Conservation (phyloP, 64 coral and sea anemone genomes). For the Stichodactyla mertensii region DNA sequence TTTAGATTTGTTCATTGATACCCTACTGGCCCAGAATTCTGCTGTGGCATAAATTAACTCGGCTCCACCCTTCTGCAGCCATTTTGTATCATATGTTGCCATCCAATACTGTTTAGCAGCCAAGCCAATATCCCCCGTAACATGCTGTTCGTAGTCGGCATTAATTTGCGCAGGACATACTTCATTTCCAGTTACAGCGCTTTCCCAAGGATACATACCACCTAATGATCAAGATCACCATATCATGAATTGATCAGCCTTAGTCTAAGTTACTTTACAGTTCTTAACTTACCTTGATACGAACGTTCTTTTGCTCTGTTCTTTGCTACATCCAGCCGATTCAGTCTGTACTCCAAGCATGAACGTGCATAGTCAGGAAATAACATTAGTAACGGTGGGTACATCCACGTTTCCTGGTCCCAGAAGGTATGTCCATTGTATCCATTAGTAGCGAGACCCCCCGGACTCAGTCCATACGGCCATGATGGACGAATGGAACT, state of each 20-base stretch:
- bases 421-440: slow-evolving; percentile 95
- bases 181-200: slow-evolving; percentile 84
- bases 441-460: slow-evolving; percentile 83
- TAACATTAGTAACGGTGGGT: slow-evolving; percentile 70
- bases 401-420: slow-evolving; percentile 99
- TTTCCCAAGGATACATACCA: slow-evolving; percentile 99
- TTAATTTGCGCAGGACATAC: slow-evolving; percentile 91
- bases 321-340: slow-evolving; percentile 62
- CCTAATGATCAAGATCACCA: slow-evolving; percentile 21
- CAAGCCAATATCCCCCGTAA: slow-evolving; percentile 80
- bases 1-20: slow-evolving; percentile 44
- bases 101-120: slow-evolving; percentile 92
- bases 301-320: slow-evolving; percentile 67
- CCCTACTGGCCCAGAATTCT: slow-evolving; percentile 93
- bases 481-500: slow-evolving; percentile 84
- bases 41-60: slow-evolving; percentile 62
- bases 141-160: slow-evolving; percentile 79
- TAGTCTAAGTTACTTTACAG: no score
- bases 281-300: slow-evolving; percentile 49
- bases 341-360: slow-evolving; percentile 63
- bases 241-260: no score
- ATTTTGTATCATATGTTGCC: slow-evolving; percentile 61
- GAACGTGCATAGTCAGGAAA: slow-evolving; percentile 69
- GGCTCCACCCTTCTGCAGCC: slow-evolving; percentile 50
- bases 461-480: slow-evolving; percentile 90